Percentiles rank a stretch among this genome's conserved stretches.
Conservation (phyloP, 2,888 invertebrate species). For the Tanytarsus gracilentus region DNA sequence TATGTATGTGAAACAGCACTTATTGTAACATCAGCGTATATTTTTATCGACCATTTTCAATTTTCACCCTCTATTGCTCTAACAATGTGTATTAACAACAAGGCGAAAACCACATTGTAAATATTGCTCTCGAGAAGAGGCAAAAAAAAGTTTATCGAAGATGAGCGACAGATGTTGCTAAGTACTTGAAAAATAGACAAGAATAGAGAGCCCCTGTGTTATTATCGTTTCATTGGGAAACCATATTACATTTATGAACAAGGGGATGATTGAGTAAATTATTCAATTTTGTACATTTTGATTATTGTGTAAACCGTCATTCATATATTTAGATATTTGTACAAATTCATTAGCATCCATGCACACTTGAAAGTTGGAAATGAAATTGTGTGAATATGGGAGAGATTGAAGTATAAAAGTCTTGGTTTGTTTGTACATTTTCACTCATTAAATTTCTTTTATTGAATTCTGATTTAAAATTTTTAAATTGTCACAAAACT, state of each 20-base stretch:
- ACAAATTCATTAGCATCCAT: constrained; percentile 9
- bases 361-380: too few relatives aligned
- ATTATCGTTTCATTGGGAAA: constrained; percentile 29
- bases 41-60: constrained; percentile 26
- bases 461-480: too few relatives aligned
- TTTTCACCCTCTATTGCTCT: constrained; percentile 22
- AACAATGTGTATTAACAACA: neutral
- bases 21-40: constrained; percentile 1
- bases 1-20: neutral
- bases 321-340: neutral
- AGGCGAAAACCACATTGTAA: constrained; percentile 28
- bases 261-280: constrained; percentile 28
- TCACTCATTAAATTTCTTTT: too few relatives aligned
- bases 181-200: constrained; percentile 29
- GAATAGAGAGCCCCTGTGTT: constrained; percentile 27
- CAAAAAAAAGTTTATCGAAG: too few relatives aligned
- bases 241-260: constrained; percentile 26
- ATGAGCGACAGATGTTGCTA: constrained; percentile 29
- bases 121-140: constrained; percentile 16
- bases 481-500: too few relatives aligned
- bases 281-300: constrained; percentile 27
- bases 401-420: too few relatives aligned
- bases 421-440: too few relatives aligned
- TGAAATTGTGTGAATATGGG: too few relatives aligned
- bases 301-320: constrained; percentile 21